Base-by-base conservation (phyloP, 53 echinoderm and acorn worm genomes). In the Stichopus horrens region DNA sequence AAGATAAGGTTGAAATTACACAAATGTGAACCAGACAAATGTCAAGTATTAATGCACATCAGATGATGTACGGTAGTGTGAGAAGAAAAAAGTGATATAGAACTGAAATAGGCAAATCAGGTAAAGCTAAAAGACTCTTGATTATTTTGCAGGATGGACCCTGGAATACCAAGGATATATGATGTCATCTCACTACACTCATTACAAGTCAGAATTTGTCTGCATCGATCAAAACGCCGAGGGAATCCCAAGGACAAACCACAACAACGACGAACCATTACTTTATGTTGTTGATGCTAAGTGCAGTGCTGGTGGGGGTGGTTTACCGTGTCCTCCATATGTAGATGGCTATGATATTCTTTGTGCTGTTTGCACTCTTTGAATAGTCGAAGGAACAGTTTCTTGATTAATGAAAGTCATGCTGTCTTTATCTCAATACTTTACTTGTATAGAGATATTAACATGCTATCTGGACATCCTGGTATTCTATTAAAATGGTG, bases 181-280 rank as follows among this genome's bases (percentile, higher is more conserved):
- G 83, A 83, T 83, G 83, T 83, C 83, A 59, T 63, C 63, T 60
- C 37, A 23, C 37, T 83, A 83, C 37, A 83, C 63, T 55, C 20
- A 53, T 21, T 59, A 59, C 51, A 83, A 83, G 22, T 83, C 83
- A 13, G 22, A 57, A 23, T 83, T 83, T 83, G 83, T 83, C 9
- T 83, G 83, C 57, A 57, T 83, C 60, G 83, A 83, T 57, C 83
- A 83, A 22, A 37, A 83, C 23, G 83, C 83, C 23, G 83, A 83
- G 83, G 83, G 83, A 11, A 83, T 83, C 9, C 83, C 83, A 5
- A 21, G 83, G 8, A 83, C 83, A 5, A 60, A 37, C 13, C 83
- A 83, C 22, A 83, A 83, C 83, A 83, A 83, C 54, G 37, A 58
- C 37, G 83, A 83, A 63, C 53, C 82, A 9, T 57, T 58, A 9